Percentiles rank a stretch among this genome's conserved stretches.
Evolutionary conservation across 2,888 invertebrate genomes (phyloP).

Genomic region (Cyrtodaria siliqua): DNA sequence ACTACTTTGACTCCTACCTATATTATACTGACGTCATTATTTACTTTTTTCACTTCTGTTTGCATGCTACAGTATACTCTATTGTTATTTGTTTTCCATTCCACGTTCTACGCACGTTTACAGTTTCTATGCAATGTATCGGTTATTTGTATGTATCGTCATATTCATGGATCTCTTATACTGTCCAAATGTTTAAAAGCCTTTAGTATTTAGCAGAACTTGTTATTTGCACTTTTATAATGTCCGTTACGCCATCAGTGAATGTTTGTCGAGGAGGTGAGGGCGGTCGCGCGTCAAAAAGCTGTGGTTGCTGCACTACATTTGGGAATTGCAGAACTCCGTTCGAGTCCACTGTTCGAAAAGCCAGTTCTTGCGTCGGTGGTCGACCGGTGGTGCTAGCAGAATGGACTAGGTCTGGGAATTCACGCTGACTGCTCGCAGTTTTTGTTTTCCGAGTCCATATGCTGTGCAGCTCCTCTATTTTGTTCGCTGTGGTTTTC

Average conservation of each 20-base stretch:
- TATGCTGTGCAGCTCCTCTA: slow-evolving; percentile 48
- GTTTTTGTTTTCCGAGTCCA: slow-evolving; percentile 55
- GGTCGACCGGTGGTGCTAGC: slow-evolving; percentile 19
- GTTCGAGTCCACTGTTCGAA: slow-evolving; percentile 45
- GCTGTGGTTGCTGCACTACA: slow-evolving; percentile 26
- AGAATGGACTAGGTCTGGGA: slow-evolving; percentile 26
- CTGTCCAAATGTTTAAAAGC: too few relatives aligned
- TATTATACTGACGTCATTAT: too few relatives aligned
- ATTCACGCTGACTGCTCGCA: slow-evolving; percentile 36
- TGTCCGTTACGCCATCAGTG: slow-evolving; percentile 55
- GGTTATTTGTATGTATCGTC: too few relatives aligned
- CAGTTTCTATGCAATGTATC: too few relatives aligned
- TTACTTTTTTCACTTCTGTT: too few relatives aligned
- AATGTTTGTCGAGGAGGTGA: slow-evolving; percentile 46
- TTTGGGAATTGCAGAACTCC: slow-evolving; percentile 54
- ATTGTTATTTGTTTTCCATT: too few relatives aligned
- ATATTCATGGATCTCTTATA: too few relatives aligned
- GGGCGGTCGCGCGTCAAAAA: slow-evolving; percentile 23
- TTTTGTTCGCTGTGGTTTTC: slow-evolving; percentile 28
- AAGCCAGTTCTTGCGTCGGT: slow-evolving; percentile 22
- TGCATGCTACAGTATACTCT: too few relatives aligned
- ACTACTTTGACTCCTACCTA: too few relatives aligned
- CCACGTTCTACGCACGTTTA: too few relatives aligned
- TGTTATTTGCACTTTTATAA: slow-evolving; percentile 60
- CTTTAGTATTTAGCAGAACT: slow-evolving; percentile 52